Evolutionary conservation across 2,888 invertebrate genomes (phyloP).

Genomic region (Synergus laeviventris): DNA sequence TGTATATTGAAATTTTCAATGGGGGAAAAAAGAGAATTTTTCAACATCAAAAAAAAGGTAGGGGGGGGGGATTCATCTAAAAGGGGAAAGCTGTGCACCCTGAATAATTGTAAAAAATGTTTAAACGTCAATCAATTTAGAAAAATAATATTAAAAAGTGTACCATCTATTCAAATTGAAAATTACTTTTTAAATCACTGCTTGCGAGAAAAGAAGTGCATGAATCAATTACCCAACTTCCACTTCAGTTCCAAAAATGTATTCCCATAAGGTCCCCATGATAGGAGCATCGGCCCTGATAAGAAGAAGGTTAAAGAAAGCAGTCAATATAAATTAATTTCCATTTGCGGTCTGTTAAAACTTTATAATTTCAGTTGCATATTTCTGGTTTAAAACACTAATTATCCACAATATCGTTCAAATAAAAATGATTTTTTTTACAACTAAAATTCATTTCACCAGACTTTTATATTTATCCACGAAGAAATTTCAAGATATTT

Average conservation of each 20-base stretch:
- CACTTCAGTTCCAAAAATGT: slow-evolving; percentile 86
- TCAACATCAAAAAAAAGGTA: too few species aligned
- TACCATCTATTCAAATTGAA: slow-evolving; percentile 3
- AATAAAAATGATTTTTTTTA: neutral
- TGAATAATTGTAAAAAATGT: neutral
- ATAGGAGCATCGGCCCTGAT: slow-evolving; percentile 98
- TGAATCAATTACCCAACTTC: slow-evolving; percentile 82
- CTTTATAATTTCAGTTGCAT: neutral
- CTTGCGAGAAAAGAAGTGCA: slow-evolving; percentile 28
- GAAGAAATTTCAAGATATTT: neutral
- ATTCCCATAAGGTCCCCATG: slow-evolving; percentile 97
- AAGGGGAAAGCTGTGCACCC: too few species aligned
- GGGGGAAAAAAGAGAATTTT: too few species aligned
- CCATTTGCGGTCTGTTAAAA: neutral
- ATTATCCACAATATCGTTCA: neutral
- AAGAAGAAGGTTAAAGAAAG: slow-evolving; percentile 64
- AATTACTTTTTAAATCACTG: slow-evolving; percentile 41
- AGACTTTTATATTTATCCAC: neutral
- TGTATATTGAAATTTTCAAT: too few species aligned
- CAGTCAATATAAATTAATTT: slow-evolving; percentile 29
- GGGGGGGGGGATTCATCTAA: too few species aligned
- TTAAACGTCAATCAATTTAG: slow-evolving; percentile 20
- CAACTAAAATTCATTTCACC: neutral
- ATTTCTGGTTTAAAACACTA: neutral
- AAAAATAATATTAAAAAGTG: slow-evolving; percentile 5